Percentiles rank a stretch among this genome's conserved stretches.
Conservation (phyloP, 2,888 invertebrate genomes). For the Eristalis intricaria region DNA sequence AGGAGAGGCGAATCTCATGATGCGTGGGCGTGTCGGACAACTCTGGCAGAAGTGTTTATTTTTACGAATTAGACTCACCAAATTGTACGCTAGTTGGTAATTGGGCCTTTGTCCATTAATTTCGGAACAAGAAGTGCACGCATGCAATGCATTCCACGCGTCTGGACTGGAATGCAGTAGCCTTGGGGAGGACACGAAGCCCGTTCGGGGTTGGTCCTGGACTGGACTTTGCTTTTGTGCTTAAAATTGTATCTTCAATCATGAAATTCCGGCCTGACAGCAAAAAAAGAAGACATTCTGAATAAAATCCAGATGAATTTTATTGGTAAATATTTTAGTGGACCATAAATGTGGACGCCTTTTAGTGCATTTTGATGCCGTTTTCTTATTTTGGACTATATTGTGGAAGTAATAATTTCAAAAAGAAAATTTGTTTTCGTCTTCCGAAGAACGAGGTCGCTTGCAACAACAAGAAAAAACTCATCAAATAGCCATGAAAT, state of each 20-base stretch:
- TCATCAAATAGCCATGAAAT: no score
- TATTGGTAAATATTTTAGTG: neutral
- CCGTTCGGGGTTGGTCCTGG: neutral
- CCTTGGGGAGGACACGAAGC: neutral
- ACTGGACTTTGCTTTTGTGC: neutral
- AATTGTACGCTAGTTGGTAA: constrained; percentile 19
- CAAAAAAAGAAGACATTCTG: neutral
- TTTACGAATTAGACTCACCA: constrained; percentile 60
- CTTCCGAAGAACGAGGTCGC: neutral
- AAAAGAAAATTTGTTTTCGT: neutral
- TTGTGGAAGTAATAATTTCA: neutral
- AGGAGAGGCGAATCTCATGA: constrained; percentile 20
- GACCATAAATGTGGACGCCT: neutral
- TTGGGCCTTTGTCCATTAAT: constrained; percentile 31
- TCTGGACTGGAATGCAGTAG: constrained; percentile 18
- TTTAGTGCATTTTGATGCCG: neutral
- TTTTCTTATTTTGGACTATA: neutral
- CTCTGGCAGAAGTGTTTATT: constrained; percentile 61
- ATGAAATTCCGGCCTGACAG: neutral
- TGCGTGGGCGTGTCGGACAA: constrained; percentile 75
- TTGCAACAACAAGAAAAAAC: no score
- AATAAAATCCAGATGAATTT: neutral
- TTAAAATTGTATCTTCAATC: neutral
- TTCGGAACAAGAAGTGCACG: constrained; percentile 29
- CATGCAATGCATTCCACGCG: constrained; percentile 18